phyloP scores from a whole-genome alignment of 2,797 vertebrate genomes.

The Holocentrus rufus region DNA sequence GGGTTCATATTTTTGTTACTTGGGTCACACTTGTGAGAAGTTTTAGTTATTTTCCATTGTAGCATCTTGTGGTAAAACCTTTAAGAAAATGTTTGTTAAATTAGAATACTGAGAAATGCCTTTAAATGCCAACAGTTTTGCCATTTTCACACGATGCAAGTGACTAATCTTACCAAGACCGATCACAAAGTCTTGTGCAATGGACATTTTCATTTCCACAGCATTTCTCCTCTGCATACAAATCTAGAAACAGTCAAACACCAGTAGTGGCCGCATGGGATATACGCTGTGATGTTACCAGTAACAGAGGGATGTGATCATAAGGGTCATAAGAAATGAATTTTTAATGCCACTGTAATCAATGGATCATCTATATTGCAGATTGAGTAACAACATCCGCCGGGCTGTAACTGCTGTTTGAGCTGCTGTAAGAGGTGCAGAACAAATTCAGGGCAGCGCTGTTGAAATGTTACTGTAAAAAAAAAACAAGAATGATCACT shows the following conservation, averaged over 20 bases:
- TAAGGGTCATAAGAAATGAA: not conserved
- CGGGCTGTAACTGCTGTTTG: not conserved
- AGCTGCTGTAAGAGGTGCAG: not conserved
- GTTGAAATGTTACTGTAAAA: not conserved
- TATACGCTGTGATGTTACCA: not conserved
- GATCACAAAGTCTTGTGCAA: too few species aligned
- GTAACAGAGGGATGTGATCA: not conserved
- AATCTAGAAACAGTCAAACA: too few species aligned
- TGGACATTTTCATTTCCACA: too few species aligned
- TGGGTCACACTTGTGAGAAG: not conserved
- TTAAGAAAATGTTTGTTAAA: not conserved
- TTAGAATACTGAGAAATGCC: not conserved
- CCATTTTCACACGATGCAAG: too few species aligned
- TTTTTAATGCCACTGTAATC: not conserved
- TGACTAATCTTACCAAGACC: too few species aligned
- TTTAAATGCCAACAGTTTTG: not conserved
- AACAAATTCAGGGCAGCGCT: not conserved
- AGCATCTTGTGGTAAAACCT: not conserved
- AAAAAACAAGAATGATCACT: constrained; percentile 26
- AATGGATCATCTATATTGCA: not conserved
- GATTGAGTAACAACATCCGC: not conserved
- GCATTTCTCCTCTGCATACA: too few species aligned
- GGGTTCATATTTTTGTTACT: not conserved
- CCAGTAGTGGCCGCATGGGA: too few species aligned
- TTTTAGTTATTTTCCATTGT: not conserved